Percentiles rank a stretch among this genome's conserved stretches.
Conservation (phyloP, 2,797 vertebrate genomes). For the Micrastur ruficollis region DNA sequence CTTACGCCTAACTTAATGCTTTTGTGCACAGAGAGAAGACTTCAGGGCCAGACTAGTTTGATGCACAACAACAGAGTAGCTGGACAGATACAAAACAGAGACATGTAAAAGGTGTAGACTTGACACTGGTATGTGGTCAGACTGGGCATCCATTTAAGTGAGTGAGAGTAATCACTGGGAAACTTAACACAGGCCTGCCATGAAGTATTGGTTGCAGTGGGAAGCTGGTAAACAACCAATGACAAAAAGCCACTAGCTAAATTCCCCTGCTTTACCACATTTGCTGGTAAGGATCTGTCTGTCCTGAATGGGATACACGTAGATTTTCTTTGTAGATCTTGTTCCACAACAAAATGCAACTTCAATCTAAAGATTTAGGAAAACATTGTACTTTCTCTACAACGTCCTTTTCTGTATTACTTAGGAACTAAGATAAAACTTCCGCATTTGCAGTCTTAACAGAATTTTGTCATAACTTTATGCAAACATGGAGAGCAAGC, state of each 20-base stretch:
- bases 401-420: background rate
- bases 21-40: background rate
- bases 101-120: rapidly evolving
- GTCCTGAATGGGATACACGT: background rate
- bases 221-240: background rate
- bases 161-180: background rate
- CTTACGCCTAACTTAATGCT: background rate
- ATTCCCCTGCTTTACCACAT: background rate
- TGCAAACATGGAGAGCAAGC: background rate
- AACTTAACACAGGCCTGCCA: background rate
- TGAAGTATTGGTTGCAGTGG: background rate
- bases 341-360: background rate
- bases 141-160: background rate
- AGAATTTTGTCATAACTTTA: background rate
- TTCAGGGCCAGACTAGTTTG: background rate
- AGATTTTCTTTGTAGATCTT: background rate
- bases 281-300: background rate
- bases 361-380: background rate
- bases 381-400: background rate
- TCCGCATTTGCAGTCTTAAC: background rate
- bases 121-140: background rate
- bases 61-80: background rate
- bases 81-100: background rate
- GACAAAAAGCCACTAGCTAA: background rate
- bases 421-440: background rate